A percentile compares a stretch with the other conserved stretches of the same genome.
These are phyloP conservation scores for Drosophila mettleri DNA, from an alignment of 2,888 invertebrate genomes.

Conservation along the genomic window DNA sequence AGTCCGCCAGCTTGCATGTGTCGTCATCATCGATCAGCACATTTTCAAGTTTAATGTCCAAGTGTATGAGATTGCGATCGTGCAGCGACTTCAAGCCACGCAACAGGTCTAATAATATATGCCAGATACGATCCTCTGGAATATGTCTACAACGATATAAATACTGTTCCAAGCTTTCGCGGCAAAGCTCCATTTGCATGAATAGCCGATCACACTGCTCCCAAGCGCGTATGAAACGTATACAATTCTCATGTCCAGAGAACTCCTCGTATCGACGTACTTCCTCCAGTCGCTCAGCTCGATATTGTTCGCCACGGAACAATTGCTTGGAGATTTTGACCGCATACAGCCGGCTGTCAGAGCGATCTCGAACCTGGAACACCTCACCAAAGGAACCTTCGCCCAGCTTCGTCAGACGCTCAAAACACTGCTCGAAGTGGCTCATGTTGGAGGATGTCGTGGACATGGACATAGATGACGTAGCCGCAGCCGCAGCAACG, in stretches of 20 bases:
- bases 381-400: constrained; percentile 92
- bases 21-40: constrained; percentile 89
- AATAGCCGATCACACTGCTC: constrained; percentile 89
- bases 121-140: constrained; percentile 88
- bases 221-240: constrained; percentile 90
- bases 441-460: constrained; percentile 82
- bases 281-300: constrained; percentile 87
- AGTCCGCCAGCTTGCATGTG: constrained; percentile 90
- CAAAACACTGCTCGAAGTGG: constrained; percentile 90
- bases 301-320: constrained; percentile 87
- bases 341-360: constrained; percentile 89
- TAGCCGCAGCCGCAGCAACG: neutral
- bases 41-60: constrained; percentile 92
- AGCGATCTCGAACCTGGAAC: constrained; percentile 88
- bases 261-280: constrained; percentile 89
- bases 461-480: constrained; percentile 8
- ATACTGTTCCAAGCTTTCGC: constrained; percentile 87
- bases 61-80: constrained; percentile 88
- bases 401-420: constrained; percentile 88
- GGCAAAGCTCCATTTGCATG: constrained; percentile 90
- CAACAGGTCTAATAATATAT: constrained; percentile 88
- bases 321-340: constrained; percentile 89
- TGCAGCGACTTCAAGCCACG: constrained; percentile 89
- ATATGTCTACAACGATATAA: constrained; percentile 86
- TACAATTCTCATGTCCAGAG: constrained; percentile 89